phyloP scores from a whole-genome alignment of 53 echinoderm and acorn worm species.

The Temnopleurus reevesii region DNA sequence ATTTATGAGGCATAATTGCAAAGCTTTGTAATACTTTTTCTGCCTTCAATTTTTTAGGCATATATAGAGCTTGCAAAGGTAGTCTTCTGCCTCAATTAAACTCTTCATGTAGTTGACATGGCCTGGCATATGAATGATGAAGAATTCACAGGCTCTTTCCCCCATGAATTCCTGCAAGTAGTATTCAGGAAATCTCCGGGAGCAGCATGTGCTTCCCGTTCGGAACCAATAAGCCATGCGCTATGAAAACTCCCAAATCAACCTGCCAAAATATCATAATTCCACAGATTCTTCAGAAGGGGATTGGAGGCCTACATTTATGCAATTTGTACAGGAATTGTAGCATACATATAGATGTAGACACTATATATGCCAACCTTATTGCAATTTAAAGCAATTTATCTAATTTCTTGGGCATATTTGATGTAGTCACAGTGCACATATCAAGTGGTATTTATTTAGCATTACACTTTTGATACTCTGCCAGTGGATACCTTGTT shows the following conservation, averaged over 20 bases:
- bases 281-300: not conserved
- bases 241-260: not conserved
- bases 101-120: too few relatives aligned
- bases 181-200: constrained; percentile 1
- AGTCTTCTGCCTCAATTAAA: too few relatives aligned
- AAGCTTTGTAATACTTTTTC: too few relatives aligned
- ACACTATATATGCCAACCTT: too few relatives aligned
- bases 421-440: not conserved
- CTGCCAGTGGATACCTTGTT: too few relatives aligned
- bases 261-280: not conserved
- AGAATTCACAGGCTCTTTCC: not conserved
- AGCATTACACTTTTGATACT: not conserved
- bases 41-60: too few relatives aligned
- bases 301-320: too few relatives aligned
- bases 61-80: too few relatives aligned
- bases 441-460: not conserved
- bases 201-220: not conserved
- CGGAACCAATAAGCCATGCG: not conserved
- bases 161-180: not conserved
- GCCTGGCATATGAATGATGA: not conserved
- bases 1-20: too few relatives aligned
- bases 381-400: too few relatives aligned
- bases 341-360: not conserved
- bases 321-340: too few relatives aligned
- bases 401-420: not conserved